Conservation (phyloP, 2,113 vertebrate species). For the Myotis lucifugus region DNA sequence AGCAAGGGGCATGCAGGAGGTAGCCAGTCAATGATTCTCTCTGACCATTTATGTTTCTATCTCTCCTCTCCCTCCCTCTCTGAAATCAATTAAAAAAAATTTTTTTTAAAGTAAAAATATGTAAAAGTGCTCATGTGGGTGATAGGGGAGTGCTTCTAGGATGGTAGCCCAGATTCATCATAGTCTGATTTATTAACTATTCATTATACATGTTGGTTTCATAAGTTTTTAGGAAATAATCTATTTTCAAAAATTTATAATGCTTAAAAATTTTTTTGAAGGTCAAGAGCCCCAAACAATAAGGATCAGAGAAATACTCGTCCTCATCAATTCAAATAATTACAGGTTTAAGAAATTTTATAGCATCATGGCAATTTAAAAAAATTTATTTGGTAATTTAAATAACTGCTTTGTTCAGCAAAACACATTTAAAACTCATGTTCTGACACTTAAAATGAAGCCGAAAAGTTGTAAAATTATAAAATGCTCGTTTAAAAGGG, state of each 20-base stretch:
- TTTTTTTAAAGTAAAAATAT: background rate
- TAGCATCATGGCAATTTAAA: background rate
- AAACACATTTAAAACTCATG: constrained; percentile 25
- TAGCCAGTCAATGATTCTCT: background rate
- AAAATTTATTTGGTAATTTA: background rate
- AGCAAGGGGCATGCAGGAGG: too few species aligned
- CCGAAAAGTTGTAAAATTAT: background rate
- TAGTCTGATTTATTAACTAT: constrained; percentile 16
- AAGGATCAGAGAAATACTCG: background rate
- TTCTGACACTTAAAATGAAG: constrained; percentile 44
- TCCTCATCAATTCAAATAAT: background rate
- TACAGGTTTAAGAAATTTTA: background rate
- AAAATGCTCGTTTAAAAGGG: constrained; percentile 24
- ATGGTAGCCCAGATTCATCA: background rate
- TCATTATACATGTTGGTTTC: constrained; percentile 7
- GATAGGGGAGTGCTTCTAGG: background rate
- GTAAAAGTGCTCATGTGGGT: background rate
- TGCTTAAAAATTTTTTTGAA: background rate
- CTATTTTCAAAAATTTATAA: background rate
- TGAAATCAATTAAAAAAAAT: background rate
- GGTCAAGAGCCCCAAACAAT: background rate
- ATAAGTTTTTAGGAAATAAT: background rate
- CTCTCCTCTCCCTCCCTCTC: background rate
- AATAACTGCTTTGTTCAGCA: constrained; percentile 26
- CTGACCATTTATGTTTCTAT: background rate